These are phyloP conservation scores for Nothura maculosa DNA, from an alignment of 2,797 vertebrate species.

Conservation along the genomic window DNA sequence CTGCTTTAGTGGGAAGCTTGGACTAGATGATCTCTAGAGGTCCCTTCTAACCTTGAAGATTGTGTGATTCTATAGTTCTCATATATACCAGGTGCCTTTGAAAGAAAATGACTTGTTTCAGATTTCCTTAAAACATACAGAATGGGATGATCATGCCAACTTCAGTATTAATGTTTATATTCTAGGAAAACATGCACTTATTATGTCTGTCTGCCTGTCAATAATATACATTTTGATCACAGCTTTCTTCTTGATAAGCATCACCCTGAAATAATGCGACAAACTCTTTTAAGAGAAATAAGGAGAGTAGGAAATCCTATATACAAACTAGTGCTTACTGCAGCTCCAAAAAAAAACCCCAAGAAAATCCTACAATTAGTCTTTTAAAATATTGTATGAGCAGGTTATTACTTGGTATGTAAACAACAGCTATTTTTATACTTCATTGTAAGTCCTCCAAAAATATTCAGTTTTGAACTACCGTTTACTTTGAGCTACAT, in stretches of 20 bases:
- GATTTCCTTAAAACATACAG: not conserved
- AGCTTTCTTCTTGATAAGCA: not conserved
- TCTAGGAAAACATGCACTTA: not conserved
- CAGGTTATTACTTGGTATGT: not conserved
- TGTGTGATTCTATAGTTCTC: too few relatives aligned
- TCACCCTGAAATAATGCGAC: not conserved
- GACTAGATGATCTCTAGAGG: too few relatives aligned
- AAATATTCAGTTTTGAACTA: not conserved
- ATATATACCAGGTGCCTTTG: not conserved
- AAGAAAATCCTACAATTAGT: not conserved
- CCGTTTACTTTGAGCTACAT: not conserved
- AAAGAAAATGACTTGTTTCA: not conserved
- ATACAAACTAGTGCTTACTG: not conserved
- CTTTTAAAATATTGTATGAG: not conserved
- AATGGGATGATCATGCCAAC: not conserved
- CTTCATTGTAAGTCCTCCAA: not conserved
- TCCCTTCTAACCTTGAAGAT: too few relatives aligned
- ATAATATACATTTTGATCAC: not conserved
- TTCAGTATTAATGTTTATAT: not conserved
- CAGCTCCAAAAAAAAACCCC: not conserved
- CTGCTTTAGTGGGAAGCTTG: too few relatives aligned
- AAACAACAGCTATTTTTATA: not conserved
- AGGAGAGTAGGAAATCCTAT: rapidly evolving
- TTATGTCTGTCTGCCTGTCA: not conserved
- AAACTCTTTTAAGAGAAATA: not conserved